Evolutionary conservation across 1,140 invertebrate genomes (phyloP).

Genomic region (Contarinia nasturtii): DNA sequence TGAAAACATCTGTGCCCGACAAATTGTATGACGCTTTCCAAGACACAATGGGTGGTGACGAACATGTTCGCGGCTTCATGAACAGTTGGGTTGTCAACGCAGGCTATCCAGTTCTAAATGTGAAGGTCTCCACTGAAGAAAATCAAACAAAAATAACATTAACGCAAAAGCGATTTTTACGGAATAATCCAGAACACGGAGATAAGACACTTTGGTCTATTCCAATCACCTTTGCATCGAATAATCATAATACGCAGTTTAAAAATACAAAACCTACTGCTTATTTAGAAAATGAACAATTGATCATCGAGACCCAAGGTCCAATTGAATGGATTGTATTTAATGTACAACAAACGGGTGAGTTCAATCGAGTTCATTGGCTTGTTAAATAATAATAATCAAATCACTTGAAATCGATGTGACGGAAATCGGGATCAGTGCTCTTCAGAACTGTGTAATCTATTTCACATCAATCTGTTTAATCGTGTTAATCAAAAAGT

Average conservation of each 20-base stretch:
- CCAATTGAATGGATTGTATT: conserved; percentile 41
- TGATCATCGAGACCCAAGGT: background rate
- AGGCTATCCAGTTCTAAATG: conserved; percentile 64
- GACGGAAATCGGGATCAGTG: too few relatives aligned
- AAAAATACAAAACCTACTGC: conserved; percentile 26
- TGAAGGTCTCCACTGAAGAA: conserved; percentile 15
- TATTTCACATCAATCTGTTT: too few relatives aligned
- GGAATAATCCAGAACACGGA: conserved; percentile 19
- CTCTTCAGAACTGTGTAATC: conserved; percentile 1
- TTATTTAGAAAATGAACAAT: conserved; percentile 25
- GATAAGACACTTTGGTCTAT: conserved; percentile 30
- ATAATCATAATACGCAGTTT: background rate
- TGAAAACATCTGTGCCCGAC: conserved; percentile 33
- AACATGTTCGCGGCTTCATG: conserved; percentile 30
- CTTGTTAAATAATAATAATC: too few relatives aligned
- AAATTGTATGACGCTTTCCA: conserved; percentile 45
- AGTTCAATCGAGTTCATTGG: too few relatives aligned
- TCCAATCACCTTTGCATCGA: conserved; percentile 36
- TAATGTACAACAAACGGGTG: conserved; percentile 45
- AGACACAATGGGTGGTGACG: conserved; percentile 20
- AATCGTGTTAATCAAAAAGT: too few relatives aligned
- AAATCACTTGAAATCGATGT: too few relatives aligned
- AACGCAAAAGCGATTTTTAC: conserved; percentile 29
- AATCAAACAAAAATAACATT: background rate
- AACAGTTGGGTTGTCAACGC: conserved; percentile 81